Percentiles rank a stretch among this genome's conserved stretches.
These are phyloP conservation scores for Drosophila parvula DNA, from an alignment of 1,140 invertebrate species.

Conservation along the genomic window DNA sequence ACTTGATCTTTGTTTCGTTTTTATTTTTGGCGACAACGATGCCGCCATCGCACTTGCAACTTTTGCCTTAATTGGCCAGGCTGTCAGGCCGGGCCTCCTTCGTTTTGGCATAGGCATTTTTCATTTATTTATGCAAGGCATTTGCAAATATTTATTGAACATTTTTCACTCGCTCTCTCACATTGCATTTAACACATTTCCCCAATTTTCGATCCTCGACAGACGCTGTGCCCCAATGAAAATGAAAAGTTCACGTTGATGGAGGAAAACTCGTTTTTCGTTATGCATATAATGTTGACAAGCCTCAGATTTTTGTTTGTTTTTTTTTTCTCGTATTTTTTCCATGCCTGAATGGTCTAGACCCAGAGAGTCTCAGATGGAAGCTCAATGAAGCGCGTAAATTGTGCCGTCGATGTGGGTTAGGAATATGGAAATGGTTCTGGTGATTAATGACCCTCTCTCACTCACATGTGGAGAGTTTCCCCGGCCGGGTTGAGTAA, in stretches of 20 bases:
- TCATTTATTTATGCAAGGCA: constrained; percentile 67
- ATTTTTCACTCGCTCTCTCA: constrained; percentile 40
- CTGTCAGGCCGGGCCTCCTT: constrained; percentile 19
- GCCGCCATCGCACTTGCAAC: constrained; percentile 67
- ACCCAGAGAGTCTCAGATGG: constrained; percentile 21
- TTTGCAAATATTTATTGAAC: constrained; percentile 50
- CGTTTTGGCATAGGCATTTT: constrained; percentile 36
- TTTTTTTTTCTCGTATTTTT: constrained; percentile 16
- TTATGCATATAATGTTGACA: constrained; percentile 54
- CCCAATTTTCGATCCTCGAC: constrained; percentile 39
- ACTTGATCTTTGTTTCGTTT: constrained; percentile 18
- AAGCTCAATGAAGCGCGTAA: constrained; percentile 61
- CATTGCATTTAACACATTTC: constrained; percentile 71
- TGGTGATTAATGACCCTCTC: constrained; percentile 37
- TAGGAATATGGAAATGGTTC: constrained; percentile 30
- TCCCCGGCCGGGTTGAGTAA: constrained; percentile 26
- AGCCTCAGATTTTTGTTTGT: constrained; percentile 35
- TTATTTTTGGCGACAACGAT: constrained; percentile 60
- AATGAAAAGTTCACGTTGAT: constrained; percentile 61
- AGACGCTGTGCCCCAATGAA: constrained; percentile 35
- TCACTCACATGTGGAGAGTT: constrained; percentile 37
- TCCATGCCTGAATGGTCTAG: constrained; percentile 31
- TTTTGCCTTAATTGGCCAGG: constrained; percentile 62
- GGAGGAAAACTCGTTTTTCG: constrained; percentile 59
- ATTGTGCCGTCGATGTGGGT: constrained; percentile 38